A percentile compares a stretch with the other conserved stretches of the same genome.
These are phyloP conservation scores for Cactoblastis cactorum DNA, from an alignment of 2,888 invertebrate genomes.

Conservation along the genomic window DNA sequence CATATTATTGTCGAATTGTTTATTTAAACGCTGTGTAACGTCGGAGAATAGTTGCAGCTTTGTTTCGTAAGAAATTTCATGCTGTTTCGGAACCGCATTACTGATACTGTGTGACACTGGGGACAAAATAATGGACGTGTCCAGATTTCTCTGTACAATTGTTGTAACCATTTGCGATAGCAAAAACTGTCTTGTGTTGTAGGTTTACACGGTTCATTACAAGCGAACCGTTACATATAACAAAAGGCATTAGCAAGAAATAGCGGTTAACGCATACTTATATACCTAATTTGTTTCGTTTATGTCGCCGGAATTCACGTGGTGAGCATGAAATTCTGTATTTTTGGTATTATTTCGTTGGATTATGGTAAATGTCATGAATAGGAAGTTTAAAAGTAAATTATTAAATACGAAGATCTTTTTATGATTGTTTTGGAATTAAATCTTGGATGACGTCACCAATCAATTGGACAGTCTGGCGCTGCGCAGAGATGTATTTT, in stretches of 20 bases:
- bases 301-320: neutral
- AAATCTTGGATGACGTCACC: too few relatives aligned
- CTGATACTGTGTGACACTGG: slow-evolving; percentile 40
- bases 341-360: neutral
- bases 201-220: slow-evolving; percentile 36
- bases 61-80: slow-evolving; percentile 27
- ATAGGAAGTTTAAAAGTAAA: too few relatives aligned
- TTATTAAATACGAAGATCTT: too few relatives aligned
- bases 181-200: slow-evolving; percentile 36
- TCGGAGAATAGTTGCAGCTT: slow-evolving; percentile 8
- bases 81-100: slow-evolving; percentile 61
- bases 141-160: slow-evolving; percentile 28
- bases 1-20: slow-evolving; percentile 29
- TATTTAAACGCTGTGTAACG: slow-evolving; percentile 21
- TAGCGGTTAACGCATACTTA: slow-evolving; percentile 1
- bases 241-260: slow-evolving; percentile 19
- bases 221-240: slow-evolving; percentile 30
- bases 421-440: too few relatives aligned
- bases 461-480: too few relatives aligned
- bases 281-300: neutral
- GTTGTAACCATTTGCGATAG: slow-evolving; percentile 37
- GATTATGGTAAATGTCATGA: too few relatives aligned
- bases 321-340: neutral
- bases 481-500: too few relatives aligned
- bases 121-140: slow-evolving; percentile 25